Base-by-base conservation (phyloP, 2,113 vertebrate genomes). In the Forbesichthys papilliferus region DNA sequence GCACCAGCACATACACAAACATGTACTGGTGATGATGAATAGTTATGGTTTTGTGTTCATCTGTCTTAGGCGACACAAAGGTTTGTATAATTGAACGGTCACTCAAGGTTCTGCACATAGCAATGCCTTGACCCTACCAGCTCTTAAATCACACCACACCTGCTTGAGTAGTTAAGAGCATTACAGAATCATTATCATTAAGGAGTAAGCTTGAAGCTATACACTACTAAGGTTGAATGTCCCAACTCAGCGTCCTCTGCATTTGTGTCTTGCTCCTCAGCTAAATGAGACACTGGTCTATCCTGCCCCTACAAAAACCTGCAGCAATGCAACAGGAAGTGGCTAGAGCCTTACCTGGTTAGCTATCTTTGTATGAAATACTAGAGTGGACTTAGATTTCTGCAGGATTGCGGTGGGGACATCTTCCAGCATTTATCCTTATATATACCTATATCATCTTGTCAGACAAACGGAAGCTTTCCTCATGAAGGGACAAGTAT, bases 1-100 rank as follows among this genome's bases (percentile, higher is more conserved):
- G 81, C 83, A 81, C 73, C 80, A 83, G 64, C 78, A 74, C 72
- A 77, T 64, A 47, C 77, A 63, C 64, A 73, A 75, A 82, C 80
- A 84, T 66, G 68, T 74, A 74, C 78, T 64, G 16, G n/a, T 4
- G 5, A 12, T 56, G 18, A 61, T 79, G 67, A 83, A 69, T 59
- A 63, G 64, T 36, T 12, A 56, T 59, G 71, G 13, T 42, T 27
- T 42, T 42, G 36, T 42, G 36, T 7, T 42, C 4, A 42, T 42
- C 36, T 42, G 36, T 6, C 7, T 42, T 42, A 42, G 7, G 36
- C 5, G 7, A 42, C 36, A 42, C 36, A 42, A 42, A 42, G 36
- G 36, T 42, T 42, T 42, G 36, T 42, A 5, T 42, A 42, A 42
- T 27, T 27, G 27, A 27, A 27, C 27, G 27, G 27, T 27, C 27